phyloP scores from a whole-genome alignment of 1,140 invertebrate genomes.

The Lucilia cuprina region DNA sequence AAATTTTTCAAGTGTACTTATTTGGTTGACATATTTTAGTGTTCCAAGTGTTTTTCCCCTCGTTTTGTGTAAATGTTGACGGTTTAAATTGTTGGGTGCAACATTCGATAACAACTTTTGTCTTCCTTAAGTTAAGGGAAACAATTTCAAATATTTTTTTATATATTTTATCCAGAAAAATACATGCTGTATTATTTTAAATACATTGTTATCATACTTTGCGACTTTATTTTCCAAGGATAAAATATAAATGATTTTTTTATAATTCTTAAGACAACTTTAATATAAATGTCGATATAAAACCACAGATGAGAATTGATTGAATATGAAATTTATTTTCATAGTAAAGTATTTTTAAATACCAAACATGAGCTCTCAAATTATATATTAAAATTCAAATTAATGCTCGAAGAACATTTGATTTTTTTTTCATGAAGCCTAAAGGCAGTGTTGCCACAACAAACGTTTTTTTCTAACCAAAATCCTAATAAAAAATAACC shows the following conservation, averaged over 20 bases:
- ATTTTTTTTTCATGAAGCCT: too few relatives aligned
- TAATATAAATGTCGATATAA: too few relatives aligned
- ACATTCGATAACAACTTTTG: constrained; percentile 1
- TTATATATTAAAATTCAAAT: too few relatives aligned
- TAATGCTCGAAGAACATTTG: too few relatives aligned
- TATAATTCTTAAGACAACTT: too few relatives aligned
- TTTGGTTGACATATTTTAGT: constrained; percentile 28
- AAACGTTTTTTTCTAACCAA: too few relatives aligned
- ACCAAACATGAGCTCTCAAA: too few relatives aligned
- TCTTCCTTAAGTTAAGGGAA: not conserved
- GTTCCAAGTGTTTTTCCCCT: constrained; percentile 16
- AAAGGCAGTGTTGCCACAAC: too few relatives aligned
- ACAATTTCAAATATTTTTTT: constrained; percentile 25
- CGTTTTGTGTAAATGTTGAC: not conserved
- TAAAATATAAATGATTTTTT: not conserved
- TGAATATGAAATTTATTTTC: too few relatives aligned
- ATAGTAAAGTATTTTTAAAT: too few relatives aligned
- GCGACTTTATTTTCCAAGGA: constrained; percentile 5
- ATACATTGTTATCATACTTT: constrained; percentile 4
- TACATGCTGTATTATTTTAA: not conserved
- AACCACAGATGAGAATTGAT: too few relatives aligned
- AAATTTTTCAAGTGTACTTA: constrained; percentile 28
- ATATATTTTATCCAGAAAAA: not conserved
- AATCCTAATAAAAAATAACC: too few relatives aligned
- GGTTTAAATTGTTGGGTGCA: constrained; percentile 24